phyloP scores from a whole-genome alignment of 2,113 vertebrate genomes.

The Oryzias woworae region DNA sequence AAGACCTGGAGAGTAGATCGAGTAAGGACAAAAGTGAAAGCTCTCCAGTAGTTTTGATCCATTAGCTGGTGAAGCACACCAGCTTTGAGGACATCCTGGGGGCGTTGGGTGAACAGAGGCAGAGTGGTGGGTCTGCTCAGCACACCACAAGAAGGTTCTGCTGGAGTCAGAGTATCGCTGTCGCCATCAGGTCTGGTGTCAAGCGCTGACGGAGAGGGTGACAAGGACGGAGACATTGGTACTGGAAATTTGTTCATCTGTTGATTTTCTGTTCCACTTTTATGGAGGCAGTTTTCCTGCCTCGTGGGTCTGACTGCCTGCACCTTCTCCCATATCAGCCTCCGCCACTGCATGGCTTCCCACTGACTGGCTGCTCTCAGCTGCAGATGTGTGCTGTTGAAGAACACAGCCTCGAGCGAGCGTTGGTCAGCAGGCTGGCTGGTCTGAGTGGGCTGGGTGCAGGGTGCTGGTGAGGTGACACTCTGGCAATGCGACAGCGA shows the following conservation, averaged over 20 bases:
- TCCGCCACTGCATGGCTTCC: constrained; percentile 93
- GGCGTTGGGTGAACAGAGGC: constrained; percentile 78
- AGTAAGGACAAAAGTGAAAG: constrained; percentile 91
- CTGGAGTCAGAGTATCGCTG: constrained; percentile 36
- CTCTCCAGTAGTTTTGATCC: constrained; percentile 91
- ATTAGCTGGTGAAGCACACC: constrained; percentile 87
- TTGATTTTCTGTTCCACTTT: constrained; percentile 48
- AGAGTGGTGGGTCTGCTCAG: constrained; percentile 78
- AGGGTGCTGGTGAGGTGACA: constrained; percentile 75
- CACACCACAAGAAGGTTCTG: constrained; percentile 48
- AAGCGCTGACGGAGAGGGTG: constrained; percentile 47
- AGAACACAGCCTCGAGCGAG: constrained; percentile 86
- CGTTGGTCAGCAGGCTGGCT: constrained; percentile 80
- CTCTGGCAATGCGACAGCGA: constrained; percentile 90
- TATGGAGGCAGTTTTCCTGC: constrained; percentile 62
- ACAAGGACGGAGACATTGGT: constrained; percentile 50
- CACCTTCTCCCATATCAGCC: constrained; percentile 87
- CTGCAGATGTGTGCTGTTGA: constrained; percentile 87
- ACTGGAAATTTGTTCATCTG: constrained; percentile 32
- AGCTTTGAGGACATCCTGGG: constrained; percentile 83
- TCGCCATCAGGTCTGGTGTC: constrained; percentile 56
- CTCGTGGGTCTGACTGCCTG: constrained; percentile 69
- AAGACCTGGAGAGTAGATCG: constrained; percentile 86
- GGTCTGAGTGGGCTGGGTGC: constrained; percentile 41
- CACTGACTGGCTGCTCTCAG: constrained; percentile 86